These are phyloP conservation scores for Hemicrepidius hirtus DNA, from an alignment of 2,888 invertebrate species.

Conservation along the genomic window DNA sequence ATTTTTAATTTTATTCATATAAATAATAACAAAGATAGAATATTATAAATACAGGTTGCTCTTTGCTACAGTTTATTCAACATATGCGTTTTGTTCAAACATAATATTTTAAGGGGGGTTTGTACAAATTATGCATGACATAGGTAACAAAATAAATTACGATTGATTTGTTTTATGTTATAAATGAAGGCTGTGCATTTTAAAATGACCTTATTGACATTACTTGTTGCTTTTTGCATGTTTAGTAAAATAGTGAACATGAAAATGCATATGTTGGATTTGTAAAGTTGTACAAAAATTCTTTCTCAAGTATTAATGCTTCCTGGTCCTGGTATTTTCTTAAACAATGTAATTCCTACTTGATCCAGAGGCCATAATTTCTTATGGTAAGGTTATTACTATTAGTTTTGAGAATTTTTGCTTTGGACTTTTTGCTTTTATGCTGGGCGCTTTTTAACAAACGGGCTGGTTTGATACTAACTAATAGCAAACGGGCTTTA, in stretches of 20 bases:
- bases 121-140: constrained; percentile 1
- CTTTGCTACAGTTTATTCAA: constrained; percentile 22
- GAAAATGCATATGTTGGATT: constrained; percentile 39
- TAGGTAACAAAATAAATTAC: too few relatives aligned
- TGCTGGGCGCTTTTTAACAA: background rate
- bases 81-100: constrained; percentile 31
- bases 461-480: background rate
- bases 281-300: constrained; percentile 2
- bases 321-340: constrained; percentile 3
- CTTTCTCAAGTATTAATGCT: constrained; percentile 17
- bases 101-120: background rate
- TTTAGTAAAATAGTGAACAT: background rate
- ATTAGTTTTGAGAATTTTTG: constrained; percentile 7
- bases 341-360: background rate
- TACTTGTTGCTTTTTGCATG: constrained; percentile 12
- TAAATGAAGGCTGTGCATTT: background rate
- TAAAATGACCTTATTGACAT: background rate
- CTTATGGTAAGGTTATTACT: constrained; percentile 26
- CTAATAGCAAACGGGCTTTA: constrained; percentile 6
- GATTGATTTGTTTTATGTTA: background rate
- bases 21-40: background rate
- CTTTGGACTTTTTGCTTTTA: background rate
- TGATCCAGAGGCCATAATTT: constrained; percentile 25
- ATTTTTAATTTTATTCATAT: background rate
- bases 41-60: constrained; percentile 10